A percentile compares a stretch with the other conserved stretches of the same genome.
Conservation (phyloP, 2,113 vertebrate genomes). For the Promerops cafer region DNA sequence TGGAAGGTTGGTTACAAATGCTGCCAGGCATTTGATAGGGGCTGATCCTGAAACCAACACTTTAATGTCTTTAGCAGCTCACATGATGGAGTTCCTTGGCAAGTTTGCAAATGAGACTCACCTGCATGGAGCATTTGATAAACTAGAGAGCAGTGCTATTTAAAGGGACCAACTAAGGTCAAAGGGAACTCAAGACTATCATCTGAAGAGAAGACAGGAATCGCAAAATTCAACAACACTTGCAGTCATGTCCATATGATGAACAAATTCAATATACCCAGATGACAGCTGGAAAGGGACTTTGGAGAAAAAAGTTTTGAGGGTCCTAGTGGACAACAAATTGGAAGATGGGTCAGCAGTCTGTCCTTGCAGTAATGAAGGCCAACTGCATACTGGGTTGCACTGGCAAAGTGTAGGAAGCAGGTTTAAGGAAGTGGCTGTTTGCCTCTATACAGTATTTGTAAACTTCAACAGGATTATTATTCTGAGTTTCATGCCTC, state of each 20-base stretch:
- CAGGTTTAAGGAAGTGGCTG: neutral
- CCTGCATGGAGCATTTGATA: rapidly evolving
- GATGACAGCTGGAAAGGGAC: neutral
- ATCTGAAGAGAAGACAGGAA: neutral
- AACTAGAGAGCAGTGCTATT: neutral
- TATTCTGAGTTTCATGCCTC: neutral
- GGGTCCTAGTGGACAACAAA: neutral
- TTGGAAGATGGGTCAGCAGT: neutral
- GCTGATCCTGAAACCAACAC: neutral
- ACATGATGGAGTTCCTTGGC: neutral
- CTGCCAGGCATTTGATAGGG: neutral
- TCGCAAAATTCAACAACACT: neutral
- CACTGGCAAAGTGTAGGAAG: neutral
- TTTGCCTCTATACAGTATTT: neutral
- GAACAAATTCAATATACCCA: rapidly evolving
- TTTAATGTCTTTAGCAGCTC: neutral
- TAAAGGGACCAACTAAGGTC: neutral
- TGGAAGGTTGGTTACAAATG: neutral
- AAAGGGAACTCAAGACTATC: neutral
- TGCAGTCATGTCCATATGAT: neutral
- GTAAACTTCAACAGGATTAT: neutral
- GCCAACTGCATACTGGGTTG: neutral
- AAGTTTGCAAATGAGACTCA: neutral
- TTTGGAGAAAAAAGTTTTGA: neutral
- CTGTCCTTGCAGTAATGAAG: neutral